A percentile compares a stretch with the other conserved stretches of the same genome.
phyloP scores from a whole-genome alignment of 2,797 vertebrate species.

The Typhlichthys subterraneus region DNA sequence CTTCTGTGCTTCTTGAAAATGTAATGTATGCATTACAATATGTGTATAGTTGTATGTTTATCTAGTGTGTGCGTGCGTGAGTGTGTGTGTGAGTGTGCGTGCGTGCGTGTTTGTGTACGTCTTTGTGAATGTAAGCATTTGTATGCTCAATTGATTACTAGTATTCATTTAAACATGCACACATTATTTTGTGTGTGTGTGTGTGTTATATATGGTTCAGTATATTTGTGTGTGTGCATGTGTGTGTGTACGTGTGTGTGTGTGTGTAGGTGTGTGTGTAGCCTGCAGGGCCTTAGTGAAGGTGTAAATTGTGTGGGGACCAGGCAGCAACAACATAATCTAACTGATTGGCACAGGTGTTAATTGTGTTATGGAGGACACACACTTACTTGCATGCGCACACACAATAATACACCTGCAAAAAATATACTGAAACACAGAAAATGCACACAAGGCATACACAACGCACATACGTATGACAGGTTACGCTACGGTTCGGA shows the following conservation, averaged over 20 bases:
- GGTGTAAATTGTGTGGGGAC: conserved; percentile 60
- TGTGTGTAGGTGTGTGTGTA: background rate
- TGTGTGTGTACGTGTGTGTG: background rate
- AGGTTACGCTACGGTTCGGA: too few relatives aligned
- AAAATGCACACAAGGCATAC: too few relatives aligned
- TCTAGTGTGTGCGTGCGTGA: background rate
- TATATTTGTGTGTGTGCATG: conserved; percentile 2
- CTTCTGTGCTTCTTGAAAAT: background rate
- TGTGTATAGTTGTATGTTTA: background rate
- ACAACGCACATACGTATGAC: background rate
- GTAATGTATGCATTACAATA: background rate
- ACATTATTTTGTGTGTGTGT: background rate
- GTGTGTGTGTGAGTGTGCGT: conserved; percentile 1
- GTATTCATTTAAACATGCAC: background rate
- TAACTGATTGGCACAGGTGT: conserved; percentile 35
- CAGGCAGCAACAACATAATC: conserved; percentile 2
- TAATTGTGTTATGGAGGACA: conserved; percentile 50
- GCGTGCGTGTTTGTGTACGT: conserved; percentile 10
- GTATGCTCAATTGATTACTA: background rate
- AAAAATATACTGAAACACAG: background rate
- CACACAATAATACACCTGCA: background rate
- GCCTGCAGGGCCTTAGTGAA: conserved; percentile 31
- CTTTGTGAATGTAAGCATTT: background rate
- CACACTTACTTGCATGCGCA: background rate
- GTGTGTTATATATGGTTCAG: background rate